These are phyloP conservation scores for Rhineura floridana DNA, from an alignment of 2,113 vertebrate species.

Conservation along the genomic window DNA sequence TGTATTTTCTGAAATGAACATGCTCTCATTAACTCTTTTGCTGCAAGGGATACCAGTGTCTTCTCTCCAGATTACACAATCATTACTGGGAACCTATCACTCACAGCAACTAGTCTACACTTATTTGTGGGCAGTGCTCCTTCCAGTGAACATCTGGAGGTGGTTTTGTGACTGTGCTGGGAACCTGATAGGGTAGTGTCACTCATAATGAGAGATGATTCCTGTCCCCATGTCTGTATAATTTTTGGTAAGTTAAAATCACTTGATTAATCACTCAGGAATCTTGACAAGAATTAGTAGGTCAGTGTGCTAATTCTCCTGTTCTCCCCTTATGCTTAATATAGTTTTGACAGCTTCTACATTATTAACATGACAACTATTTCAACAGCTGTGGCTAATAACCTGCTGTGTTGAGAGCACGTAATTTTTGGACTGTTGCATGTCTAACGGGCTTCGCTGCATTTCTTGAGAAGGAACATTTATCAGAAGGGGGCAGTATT, in stretches of 20 bases:
- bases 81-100: not conserved
- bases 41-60: not conserved
- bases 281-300: not conserved
- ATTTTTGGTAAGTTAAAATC: slow-evolving; percentile 2
- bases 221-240: not conserved
- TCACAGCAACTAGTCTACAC: not conserved
- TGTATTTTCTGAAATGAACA: not conserved
- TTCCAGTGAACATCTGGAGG: not conserved
- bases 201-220: not conserved
- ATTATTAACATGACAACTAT: not conserved
- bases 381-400: not conserved
- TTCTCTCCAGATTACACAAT: not conserved
- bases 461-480: slow-evolving; percentile 13
- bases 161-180: not conserved
- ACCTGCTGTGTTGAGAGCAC: not conserved
- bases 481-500: not conserved
- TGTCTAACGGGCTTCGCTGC: not conserved
- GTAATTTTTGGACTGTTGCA: not conserved
- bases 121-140: not conserved
- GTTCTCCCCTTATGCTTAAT: not conserved
- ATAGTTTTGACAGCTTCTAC: not conserved
- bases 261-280: not conserved
- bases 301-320: not conserved
- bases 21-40: not conserved
- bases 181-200: not conserved